Conservation (phyloP, 92 coral and sea anemone genomes). For the Galaxea fascicularis region DNA sequence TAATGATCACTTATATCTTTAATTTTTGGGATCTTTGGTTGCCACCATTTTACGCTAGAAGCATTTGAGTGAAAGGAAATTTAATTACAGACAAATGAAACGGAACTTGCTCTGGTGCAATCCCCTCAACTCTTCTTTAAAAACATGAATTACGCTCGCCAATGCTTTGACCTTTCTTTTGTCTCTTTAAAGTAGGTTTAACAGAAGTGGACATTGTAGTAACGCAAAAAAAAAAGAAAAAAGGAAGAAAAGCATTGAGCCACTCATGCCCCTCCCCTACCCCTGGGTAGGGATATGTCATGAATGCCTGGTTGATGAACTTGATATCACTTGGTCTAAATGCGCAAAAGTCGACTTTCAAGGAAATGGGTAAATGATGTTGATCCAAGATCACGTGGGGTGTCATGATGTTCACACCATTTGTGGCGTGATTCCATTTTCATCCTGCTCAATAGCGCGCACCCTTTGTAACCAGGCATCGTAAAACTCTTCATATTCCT, state of each 20-base stretch:
- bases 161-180: neutral
- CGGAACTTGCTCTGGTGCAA: no score
- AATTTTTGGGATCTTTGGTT: no score
- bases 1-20: no score
- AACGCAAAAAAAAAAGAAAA: neutral
- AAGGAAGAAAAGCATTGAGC: neutral
- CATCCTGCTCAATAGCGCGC: slow-evolving; percentile 77
- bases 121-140: no score
- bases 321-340: neutral
- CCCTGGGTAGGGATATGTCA: neutral
- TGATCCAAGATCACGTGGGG: neutral
- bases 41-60: no score
- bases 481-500: slow-evolving; percentile 92
- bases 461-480: slow-evolving; percentile 90
- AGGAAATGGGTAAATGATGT: neutral
- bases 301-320: neutral
- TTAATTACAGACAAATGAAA: no score
- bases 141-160: no score
- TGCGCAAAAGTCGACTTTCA: neutral
- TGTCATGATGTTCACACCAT: slow-evolving; percentile 58
- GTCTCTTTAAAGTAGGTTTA: neutral
- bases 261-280: neutral
- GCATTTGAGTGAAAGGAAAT: no score
- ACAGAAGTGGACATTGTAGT: neutral
- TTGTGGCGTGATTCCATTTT: slow-evolving; percentile 83